phyloP scores from a whole-genome alignment of 2,888 invertebrate species.

The Trissolcus japonicus region DNA sequence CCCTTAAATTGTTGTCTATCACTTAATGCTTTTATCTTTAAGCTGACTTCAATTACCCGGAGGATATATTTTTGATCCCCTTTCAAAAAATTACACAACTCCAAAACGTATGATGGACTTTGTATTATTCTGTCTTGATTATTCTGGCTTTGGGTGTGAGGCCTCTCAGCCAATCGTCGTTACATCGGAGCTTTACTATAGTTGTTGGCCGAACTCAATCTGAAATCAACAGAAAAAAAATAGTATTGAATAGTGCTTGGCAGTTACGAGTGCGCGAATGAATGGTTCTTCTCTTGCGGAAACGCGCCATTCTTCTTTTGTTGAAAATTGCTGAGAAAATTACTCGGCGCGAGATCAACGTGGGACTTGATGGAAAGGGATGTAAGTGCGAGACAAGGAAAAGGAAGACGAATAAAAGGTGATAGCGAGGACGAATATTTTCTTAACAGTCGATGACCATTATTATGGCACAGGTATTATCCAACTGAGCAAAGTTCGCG shows the following conservation, averaged over 20 bases:
- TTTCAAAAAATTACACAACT: conserved; percentile 12
- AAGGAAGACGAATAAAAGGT: conserved; percentile 41
- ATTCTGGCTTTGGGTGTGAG: conserved; percentile 7
- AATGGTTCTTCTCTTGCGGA: conserved; percentile 51
- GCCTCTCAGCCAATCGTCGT: conserved; percentile 25
- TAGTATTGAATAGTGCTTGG: conserved; percentile 41
- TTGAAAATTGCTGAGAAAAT: conserved; percentile 58
- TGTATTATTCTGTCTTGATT: conserved; percentile 10
- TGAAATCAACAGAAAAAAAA: conserved; percentile 46
- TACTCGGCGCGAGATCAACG: conserved; percentile 46
- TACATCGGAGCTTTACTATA: conserved; percentile 44
- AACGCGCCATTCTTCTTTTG: conserved; percentile 54
- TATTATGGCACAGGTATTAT: conserved; percentile 14
- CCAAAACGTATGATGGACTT: conserved; percentile 11
- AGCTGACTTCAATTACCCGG: neutral
- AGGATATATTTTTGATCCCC: neutral
- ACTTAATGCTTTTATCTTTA: conserved; percentile 13
- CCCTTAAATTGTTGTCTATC: conserved; percentile 9
- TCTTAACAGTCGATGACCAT: conserved; percentile 28
- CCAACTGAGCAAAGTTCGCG: too few relatives aligned
- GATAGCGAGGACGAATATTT: conserved; percentile 43
- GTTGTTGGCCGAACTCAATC: conserved; percentile 53
- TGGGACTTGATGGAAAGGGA: conserved; percentile 33
- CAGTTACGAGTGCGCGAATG: conserved; percentile 46
- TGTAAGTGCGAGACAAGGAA: conserved; percentile 40